phyloP scores from a whole-genome alignment of 2,113 vertebrate species.

The Nothobranchius furzeri region DNA sequence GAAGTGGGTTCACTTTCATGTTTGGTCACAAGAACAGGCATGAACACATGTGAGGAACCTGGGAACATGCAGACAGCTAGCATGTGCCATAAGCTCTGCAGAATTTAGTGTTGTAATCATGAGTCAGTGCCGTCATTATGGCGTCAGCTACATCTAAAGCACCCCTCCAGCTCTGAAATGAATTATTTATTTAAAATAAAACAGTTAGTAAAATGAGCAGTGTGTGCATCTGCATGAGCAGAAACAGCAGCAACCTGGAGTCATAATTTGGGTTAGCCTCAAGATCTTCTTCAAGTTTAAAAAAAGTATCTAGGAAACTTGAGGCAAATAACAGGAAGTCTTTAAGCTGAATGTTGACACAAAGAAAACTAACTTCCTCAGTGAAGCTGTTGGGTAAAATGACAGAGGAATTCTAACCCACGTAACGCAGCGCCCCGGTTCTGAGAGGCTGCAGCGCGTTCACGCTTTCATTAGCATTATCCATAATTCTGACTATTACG shows the following conservation, averaged over 20 bases:
- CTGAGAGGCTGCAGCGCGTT: not conserved
- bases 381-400: conserved; percentile 25
- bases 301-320: conserved; percentile 4
- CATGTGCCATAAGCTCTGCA: not conserved
- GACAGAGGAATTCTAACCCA: not conserved
- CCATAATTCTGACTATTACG: not conserved
- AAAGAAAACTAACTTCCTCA: conserved; percentile 55
- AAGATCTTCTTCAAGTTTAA: not conserved
- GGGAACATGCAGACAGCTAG: not conserved
- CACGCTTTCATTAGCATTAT: not conserved
- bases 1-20: too few species aligned
- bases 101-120: conserved; percentile 1
- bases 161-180: not conserved
- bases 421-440: not conserved
- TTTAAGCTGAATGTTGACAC: conserved; percentile 42
- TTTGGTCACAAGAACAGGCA: not conserved
- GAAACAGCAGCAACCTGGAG: not conserved
- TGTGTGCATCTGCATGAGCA: not conserved
- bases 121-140: not conserved
- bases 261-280: not conserved
- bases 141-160: conserved; percentile 5
- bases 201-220: not conserved
- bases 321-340: conserved; percentile 59
- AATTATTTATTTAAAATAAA: conserved; percentile 5
- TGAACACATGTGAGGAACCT: not conserved